phyloP scores from a whole-genome alignment of 2,113 vertebrate species.

The Corynorhinus townsendii region DNA sequence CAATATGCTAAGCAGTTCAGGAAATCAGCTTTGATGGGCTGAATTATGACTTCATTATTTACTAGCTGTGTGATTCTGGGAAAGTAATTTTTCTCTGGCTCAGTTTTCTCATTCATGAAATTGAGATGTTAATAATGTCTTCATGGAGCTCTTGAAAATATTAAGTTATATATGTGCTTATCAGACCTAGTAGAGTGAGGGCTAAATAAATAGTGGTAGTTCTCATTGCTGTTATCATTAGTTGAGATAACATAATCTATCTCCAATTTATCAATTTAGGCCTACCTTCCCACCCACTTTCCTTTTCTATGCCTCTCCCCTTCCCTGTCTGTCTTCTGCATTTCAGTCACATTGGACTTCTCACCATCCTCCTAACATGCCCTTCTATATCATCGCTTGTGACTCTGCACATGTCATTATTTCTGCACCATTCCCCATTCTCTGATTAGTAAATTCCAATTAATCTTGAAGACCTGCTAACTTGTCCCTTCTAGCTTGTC shows the following conservation, averaged over 20 bases:
- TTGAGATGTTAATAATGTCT: not conserved
- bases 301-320: not conserved
- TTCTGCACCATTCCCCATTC: not conserved
- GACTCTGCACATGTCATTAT: not conserved
- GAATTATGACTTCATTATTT: not conserved
- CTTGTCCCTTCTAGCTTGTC: not conserved
- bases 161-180: not conserved
- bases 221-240: not conserved
- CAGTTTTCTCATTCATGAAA: not conserved
- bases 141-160: not conserved
- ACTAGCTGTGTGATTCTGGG: not conserved
- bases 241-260: not conserved
- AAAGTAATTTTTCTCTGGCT: not conserved
- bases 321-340: not conserved
- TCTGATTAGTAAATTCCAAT: not conserved
- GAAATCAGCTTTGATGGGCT: not conserved
- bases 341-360: not conserved
- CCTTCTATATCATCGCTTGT: not conserved
- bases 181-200: not conserved
- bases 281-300: not conserved
- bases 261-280: not conserved
- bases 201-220: not conserved
- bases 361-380: not conserved
- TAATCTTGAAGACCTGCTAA: not conserved
- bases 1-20: not conserved